A percentile compares a stretch with the other conserved stretches of the same genome.
These are phyloP conservation scores for Enteromius viviparus DNA, from an alignment of 2,797 vertebrate species.

Conservation along the genomic window DNA sequence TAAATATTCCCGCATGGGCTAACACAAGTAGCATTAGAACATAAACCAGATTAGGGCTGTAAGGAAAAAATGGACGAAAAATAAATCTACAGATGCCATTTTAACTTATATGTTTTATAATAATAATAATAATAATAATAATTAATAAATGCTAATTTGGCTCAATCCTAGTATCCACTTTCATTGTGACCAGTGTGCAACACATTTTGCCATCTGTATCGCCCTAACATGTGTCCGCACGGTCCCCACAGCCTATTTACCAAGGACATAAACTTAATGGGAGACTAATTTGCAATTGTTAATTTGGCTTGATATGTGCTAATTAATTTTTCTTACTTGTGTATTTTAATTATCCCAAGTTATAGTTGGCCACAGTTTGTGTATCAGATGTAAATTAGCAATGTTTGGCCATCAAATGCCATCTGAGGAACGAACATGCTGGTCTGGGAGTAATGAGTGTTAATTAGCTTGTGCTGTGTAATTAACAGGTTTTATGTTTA, in stretches of 20 bases:
- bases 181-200: constrained; percentile 30
- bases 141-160: not conserved
- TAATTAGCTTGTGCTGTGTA: constrained; percentile 83
- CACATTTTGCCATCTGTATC: constrained; percentile 61
- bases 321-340: constrained; percentile 89
- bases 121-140: not conserved
- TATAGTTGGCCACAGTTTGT: constrained; percentile 64
- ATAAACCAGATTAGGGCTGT: not conserved
- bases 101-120: not conserved
- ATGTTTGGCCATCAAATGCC: constrained; percentile 77
- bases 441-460: constrained; percentile 81
- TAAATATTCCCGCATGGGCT: constrained; percentile 14
- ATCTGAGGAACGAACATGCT: constrained; percentile 81
- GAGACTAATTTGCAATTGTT: constrained; percentile 77
- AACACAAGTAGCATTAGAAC: not conserved
- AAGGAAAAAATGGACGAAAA: not conserved
- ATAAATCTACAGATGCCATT: not conserved
- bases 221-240: constrained; percentile 63
- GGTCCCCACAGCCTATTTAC: constrained; percentile 72
- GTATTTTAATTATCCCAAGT: constrained; percentile 62
- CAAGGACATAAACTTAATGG: constrained; percentile 80
- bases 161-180: constrained; percentile 3
- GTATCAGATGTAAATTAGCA: constrained; percentile 75
- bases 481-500: constrained; percentile 60
- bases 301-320: constrained; percentile 86